Evolutionary conservation across 2,797 vertebrate species (phyloP).

Genomic region (Momotus momota): DNA sequence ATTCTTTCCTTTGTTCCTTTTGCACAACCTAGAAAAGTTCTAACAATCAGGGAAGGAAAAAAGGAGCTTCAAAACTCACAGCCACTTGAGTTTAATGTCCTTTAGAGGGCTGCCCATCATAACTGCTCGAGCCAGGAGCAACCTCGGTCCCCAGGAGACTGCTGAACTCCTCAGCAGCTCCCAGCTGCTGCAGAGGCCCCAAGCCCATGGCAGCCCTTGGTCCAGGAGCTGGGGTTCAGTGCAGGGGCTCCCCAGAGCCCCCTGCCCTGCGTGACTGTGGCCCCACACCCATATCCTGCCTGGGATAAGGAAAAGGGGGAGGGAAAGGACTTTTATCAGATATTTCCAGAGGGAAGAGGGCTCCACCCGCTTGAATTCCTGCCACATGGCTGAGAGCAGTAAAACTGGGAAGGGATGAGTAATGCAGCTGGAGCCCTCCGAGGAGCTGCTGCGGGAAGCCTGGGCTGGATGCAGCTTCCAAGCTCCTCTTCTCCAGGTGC

Average conservation of each 20-base stretch:
- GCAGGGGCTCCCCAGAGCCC: background rate
- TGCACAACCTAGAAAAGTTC: background rate
- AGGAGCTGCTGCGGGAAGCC: background rate
- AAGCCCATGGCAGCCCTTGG: background rate
- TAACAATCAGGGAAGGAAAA: background rate
- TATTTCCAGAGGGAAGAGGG: constrained; percentile 81
- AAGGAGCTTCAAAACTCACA: background rate
- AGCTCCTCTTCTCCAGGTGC: background rate
- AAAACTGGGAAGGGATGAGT: constrained; percentile 57
- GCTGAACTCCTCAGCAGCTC: background rate
- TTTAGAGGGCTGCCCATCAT: fast-evolving
- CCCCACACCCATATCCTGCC: constrained; percentile 85
- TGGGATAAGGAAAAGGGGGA: constrained; percentile 62
- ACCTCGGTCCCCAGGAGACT: background rate
- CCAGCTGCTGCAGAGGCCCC: background rate
- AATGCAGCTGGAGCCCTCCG: constrained; percentile 30
- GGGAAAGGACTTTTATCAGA: constrained; percentile 78
- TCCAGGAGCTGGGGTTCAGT: background rate
- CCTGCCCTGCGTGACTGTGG: constrained; percentile 37
- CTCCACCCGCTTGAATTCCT: constrained; percentile 81
- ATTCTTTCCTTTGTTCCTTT: background rate
- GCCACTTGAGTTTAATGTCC: background rate
- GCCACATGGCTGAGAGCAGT: constrained; percentile 71
- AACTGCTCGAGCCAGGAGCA: background rate
- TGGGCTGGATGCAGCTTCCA: background rate